Base-by-base conservation (phyloP, 1,140 invertebrate genomes). In the Heliothis virescens region DNA sequence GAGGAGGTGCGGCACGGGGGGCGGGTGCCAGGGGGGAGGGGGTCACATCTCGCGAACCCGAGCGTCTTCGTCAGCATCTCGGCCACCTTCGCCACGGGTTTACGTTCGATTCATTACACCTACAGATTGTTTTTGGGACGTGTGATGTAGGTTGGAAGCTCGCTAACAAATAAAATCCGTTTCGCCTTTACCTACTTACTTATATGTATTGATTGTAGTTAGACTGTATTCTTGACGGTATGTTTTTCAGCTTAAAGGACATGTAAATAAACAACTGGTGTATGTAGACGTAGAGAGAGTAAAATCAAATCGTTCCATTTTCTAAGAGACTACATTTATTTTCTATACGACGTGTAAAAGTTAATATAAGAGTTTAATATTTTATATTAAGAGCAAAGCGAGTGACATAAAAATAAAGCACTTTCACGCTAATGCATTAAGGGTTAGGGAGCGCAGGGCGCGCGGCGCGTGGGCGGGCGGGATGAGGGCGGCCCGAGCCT, bases 41-140 rank as follows among this genome's bases (percentile, higher is more conserved):
- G 82, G 80, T 86, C 86, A 82, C 82, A 87, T 85, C 83, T 82
- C 81, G 75, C 82, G 67, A 67, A 67, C 78, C 80, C 60, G 62
- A 77, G n/a, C 50, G 77, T 63, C 72, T 80, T 80, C 80, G 82
- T 41, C 55, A 71, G 59, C 76, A 72, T 74, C 60, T 78, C 75
- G 75, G 65, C 60, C 60, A 48, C 55, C 60, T 67, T 50, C 63
- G 52, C 41, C 77, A n/a, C 62, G 48, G 41, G 18, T 79, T 71
- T 62, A 78, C 63, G 69, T 78, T 78, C 80, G 79, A 83, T 82
- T 86, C 82, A 88, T 86, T 86, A 82, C 78, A 83, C 72, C 77
- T 80, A 83, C 81, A 81, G 77, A 84, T 81, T 82, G 81, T 86
- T 87, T 83, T 59, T 41, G 34, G 21, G 18, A 71, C 67, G 12